Conservation (phyloP, 2,888 invertebrate genomes). For the Scaptomyza polygonia region DNA sequence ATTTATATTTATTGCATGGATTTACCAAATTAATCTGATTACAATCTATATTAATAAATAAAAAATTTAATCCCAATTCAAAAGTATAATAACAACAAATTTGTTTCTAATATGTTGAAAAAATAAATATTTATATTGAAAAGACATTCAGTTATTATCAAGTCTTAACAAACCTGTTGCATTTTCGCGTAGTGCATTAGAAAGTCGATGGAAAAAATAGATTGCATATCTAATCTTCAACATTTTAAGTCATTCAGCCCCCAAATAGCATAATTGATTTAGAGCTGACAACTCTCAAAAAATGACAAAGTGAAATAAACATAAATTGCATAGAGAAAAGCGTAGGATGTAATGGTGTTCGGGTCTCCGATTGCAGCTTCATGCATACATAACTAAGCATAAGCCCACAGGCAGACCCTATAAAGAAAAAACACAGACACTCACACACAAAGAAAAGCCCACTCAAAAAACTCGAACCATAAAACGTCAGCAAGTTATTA, state of each 20-base stretch:
- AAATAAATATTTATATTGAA: not conserved
- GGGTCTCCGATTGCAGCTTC: slow-evolving; percentile 38
- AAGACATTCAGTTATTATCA: not conserved
- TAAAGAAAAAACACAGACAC: slow-evolving; percentile 12
- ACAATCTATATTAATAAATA: no score
- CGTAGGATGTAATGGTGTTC: slow-evolving; percentile 56
- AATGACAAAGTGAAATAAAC: slow-evolving; percentile 37
- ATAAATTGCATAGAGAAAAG: slow-evolving; percentile 62
- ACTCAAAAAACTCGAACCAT: slow-evolving; percentile 35
- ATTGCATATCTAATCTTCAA: slow-evolving; percentile 49
- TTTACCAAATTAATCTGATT: not conserved
- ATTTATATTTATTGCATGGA: no score
- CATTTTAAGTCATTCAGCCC: slow-evolving; percentile 46
- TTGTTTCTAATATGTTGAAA: no score
- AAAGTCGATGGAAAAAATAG: slow-evolving; percentile 44
- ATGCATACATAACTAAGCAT: slow-evolving; percentile 2
- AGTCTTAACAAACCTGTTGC: slow-evolving; percentile 27
- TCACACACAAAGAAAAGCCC: not conserved
- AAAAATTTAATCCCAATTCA: not conserved
- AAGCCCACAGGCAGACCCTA: slow-evolving; percentile 12
- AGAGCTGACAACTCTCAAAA: slow-evolving; percentile 51
- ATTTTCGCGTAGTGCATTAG: slow-evolving; percentile 39
- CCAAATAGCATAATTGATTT: slow-evolving; percentile 65
- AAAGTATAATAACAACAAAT: not conserved
- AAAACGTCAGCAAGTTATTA: slow-evolving; percentile 37